Conservation (phyloP, 2,888 invertebrate genomes). For the Plutella xylostella region DNA sequence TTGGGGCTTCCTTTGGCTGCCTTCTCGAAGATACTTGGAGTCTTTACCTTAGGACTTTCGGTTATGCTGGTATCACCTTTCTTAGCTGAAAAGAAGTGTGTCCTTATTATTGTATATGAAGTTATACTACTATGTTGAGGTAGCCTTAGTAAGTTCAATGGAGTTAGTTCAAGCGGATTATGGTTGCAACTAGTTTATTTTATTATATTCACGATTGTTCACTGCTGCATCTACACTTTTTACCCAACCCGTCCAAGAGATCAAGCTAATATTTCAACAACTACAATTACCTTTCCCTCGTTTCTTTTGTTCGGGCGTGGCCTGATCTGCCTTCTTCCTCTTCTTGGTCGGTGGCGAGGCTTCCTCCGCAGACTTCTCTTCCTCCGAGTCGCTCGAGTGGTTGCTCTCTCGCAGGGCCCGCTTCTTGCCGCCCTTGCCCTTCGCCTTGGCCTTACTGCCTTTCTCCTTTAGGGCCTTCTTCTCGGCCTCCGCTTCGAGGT, state of each 20-base stretch:
- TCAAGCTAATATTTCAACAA: too few relatives aligned
- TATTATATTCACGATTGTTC: too few relatives aligned
- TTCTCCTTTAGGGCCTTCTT: constrained; percentile 46
- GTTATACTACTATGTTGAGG: too few relatives aligned
- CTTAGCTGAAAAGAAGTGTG: constrained; percentile 13
- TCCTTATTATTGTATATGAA: too few relatives aligned
- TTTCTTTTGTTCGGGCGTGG: neutral
- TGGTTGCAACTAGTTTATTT: too few relatives aligned
- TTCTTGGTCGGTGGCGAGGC: constrained; percentile 30
- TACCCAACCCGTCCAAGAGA: too few relatives aligned
- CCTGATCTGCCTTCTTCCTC: constrained; percentile 4
- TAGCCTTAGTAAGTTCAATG: too few relatives aligned
- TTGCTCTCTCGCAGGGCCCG: constrained; percentile 34
- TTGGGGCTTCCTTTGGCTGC: neutral
- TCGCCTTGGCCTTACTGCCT: constrained; percentile 22
- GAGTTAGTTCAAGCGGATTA: too few relatives aligned
- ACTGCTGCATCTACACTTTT: too few relatives aligned
- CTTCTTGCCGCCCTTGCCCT: constrained; percentile 27
- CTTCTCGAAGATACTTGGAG: constrained; percentile 5
- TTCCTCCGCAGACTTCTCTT: constrained; percentile 18
- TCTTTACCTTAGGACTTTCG: constrained; percentile 19
- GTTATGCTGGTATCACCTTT: constrained; percentile 14
- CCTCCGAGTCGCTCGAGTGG: constrained; percentile 29
- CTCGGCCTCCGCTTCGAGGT: constrained; percentile 72
- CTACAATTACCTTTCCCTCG: too few relatives aligned